Evolutionary conservation across 2,888 invertebrate species (phyloP), one percentile per base, ranked within the genome.

Genomic region (Nomada ferruginata): DNA sequence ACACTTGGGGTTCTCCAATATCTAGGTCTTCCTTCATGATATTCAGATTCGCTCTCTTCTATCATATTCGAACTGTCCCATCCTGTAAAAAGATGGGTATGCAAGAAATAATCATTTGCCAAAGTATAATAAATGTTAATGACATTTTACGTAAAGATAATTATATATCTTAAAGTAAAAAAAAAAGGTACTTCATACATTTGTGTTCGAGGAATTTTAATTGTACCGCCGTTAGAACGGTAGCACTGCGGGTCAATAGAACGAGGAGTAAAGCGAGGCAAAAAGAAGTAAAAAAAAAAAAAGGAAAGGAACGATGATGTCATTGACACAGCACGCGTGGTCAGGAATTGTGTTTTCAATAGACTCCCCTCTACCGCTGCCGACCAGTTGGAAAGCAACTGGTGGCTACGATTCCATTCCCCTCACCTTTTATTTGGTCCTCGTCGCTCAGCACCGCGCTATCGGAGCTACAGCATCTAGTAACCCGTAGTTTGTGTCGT

Each of bases 1-100:
- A 98, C 97, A 74, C 97, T 97, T 0, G 98, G 98, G 0, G 97
- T 97, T 79, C 97, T 94, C 93, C 97, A 97, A 89, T 96, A 97
- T 5, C 96, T 87, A 0, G 92, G 92, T 68, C 88, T 89, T 29
- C 91, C 93, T 63, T 92, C 92, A 36, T 77, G 89, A 0, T 90
- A 86, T 60, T 93, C 93, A 70, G 87, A 88, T 53, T 93, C 92
- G 10, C 77, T 86, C 29, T 87, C 84, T 64, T 93, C 92, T 15
- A 88, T 90, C 44, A 86, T 57, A 42, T 87, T 90, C 4, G 87
- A 73, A 60, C 84, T 88, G 50, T 91, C 92, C 92, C 92, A 92
- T 64, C 90, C 92, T 92, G 76, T 13, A 83, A 88, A 64, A 18
- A 7, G n/a, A 60, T 60, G 3, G 9, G 9, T 57, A 13, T 15